Base-by-base conservation (phyloP, 2,113 vertebrate species). In the Rhineura floridana region DNA sequence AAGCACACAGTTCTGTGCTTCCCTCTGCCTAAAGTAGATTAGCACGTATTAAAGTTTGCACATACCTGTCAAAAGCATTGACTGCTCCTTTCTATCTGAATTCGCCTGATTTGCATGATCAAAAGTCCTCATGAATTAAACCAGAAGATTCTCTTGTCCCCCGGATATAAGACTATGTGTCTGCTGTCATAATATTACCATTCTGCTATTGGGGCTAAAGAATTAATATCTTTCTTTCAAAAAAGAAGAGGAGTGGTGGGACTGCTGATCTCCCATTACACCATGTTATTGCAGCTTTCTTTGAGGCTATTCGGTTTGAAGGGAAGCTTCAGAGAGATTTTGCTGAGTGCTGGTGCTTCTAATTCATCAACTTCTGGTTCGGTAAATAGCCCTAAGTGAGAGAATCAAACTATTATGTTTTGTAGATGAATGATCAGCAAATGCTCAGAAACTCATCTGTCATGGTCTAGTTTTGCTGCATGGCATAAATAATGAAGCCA, bases 381-480 rank as follows among this genome's bases (percentile, higher is more conserved):
- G 94, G 94, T 93, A 96, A 97, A 96, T 93, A 96, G 94, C 94
- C 33, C 0, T 94, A 95, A 96, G 94, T 95, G 91, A 95, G 95
- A 95, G 92, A 96, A 96, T 96, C 95, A 95, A 95, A 95, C 94
- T 95, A 95, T 94, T 96, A 92, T 82, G 92, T 92, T 96, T 93
- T 95, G 94, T 96, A 97, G 95, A 96, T 95, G 97, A 97, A 96
- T 94, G 92, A 97, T 97, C 96, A 96, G 93, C 93, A 96, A 97
- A 95, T 90, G 94, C 91, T 95, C 90, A 94, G 90, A 95, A 94
- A 93, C 90, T 96, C 95, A 95, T 97, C 95, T 92, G 94, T 97
- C 96, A 96, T 93, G 87, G 93, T 96, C 96, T 96, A 94, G 95
- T 97, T 97, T 96, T 95, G 92, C 82, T 76, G 67, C 85, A 89